Evolutionary conservation across 2,888 invertebrate species (phyloP).

Genomic region (Calliopum simillimum): DNA sequence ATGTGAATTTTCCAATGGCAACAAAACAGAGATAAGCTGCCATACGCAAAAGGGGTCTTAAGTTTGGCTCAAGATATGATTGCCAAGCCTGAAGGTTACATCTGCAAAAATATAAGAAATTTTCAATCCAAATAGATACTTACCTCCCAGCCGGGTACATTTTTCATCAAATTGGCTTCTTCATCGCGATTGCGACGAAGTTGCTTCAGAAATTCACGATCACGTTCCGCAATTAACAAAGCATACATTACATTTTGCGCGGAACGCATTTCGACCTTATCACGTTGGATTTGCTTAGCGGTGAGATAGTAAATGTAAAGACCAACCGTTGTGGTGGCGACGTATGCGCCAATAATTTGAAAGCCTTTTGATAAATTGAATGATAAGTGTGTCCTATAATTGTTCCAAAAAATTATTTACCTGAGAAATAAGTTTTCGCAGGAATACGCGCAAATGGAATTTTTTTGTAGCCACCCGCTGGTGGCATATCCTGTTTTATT

Average conservation of each 20-base stretch:
- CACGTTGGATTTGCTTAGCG: slow-evolving; percentile 69
- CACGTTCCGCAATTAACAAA: slow-evolving; percentile 84
- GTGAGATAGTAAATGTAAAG: slow-evolving; percentile 72
- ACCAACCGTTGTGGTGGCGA: slow-evolving; percentile 72
- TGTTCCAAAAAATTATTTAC: slow-evolving; percentile 68
- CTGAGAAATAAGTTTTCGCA: slow-evolving; percentile 77
- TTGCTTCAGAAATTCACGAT: slow-evolving; percentile 86
- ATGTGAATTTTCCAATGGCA: no score
- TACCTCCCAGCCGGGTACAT: slow-evolving; percentile 90
- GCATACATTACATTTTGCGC: slow-evolving; percentile 82
- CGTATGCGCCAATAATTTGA: slow-evolving; percentile 73
- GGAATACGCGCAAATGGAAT: slow-evolving; percentile 80
- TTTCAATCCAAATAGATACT: slow-evolving; percentile 19
- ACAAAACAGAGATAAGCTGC: no score
- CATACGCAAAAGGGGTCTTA: no score
- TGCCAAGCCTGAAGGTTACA: background rate
- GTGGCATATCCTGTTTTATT: slow-evolving; percentile 90
- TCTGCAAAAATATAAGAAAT: no score
- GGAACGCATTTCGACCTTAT: slow-evolving; percentile 81
- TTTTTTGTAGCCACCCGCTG: slow-evolving; percentile 87
- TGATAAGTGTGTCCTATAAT: no score
- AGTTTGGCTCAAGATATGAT: no score
- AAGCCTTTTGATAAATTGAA: slow-evolving; percentile 68
- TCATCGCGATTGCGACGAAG: slow-evolving; percentile 83
- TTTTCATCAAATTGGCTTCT: slow-evolving; percentile 87